phyloP scores from a whole-genome alignment of 2,113 vertebrate genomes.

The Galemys pyrenaicus region DNA sequence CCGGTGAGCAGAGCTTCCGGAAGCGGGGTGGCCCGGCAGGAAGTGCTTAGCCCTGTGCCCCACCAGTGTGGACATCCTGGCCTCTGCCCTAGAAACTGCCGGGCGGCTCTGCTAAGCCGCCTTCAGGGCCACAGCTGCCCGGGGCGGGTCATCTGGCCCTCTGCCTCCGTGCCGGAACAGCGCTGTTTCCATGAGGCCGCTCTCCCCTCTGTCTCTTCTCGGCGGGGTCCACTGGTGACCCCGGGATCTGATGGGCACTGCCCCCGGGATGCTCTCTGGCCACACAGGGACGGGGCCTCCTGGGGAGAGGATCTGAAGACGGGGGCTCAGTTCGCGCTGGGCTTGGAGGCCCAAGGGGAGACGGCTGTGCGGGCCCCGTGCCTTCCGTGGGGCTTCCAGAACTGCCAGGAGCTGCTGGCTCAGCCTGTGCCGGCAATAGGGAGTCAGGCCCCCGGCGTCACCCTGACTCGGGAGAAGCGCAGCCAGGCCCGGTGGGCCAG shows the following conservation, averaged over 20 bases:
- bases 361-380: neutral
- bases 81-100: neutral
- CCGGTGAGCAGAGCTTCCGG: neutral
- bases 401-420: neutral
- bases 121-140: neutral
- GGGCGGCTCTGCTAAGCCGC: neutral
- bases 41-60: neutral
- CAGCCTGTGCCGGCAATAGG: neutral
- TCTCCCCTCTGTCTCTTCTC: neutral
- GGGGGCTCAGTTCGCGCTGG: neutral
- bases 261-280: neutral
- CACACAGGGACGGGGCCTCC: neutral
- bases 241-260: neutral
- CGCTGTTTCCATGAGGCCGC: neutral
- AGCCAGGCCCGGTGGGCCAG: neutral
- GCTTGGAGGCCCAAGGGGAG: neutral
- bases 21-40: neutral
- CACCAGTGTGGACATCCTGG: neutral
- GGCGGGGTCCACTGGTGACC: neutral
- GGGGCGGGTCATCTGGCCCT: rapidly evolving
- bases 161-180: neutral
- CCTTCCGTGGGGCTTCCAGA: neutral
- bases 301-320: neutral
- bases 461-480: neutral
- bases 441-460: neutral